phyloP scores from a whole-genome alignment of 2,113 vertebrate species.

The Sinocyclocheilus grahami region DNA sequence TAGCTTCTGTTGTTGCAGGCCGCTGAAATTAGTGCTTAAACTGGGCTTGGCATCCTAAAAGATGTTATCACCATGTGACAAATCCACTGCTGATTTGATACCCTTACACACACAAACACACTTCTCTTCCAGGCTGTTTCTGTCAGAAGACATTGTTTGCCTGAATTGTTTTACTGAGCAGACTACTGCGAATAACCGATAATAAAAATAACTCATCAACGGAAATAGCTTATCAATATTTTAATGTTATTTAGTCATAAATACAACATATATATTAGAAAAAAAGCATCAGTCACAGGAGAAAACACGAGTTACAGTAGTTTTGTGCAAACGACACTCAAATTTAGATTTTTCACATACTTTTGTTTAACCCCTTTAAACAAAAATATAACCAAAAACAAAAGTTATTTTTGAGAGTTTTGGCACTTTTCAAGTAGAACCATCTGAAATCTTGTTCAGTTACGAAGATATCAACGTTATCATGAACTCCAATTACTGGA shows the following conservation, averaged over 20 bases:
- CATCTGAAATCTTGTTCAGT: conserved; percentile 52
- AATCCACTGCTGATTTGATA: conserved; percentile 44
- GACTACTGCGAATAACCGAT: background rate
- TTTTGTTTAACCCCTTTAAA: conserved; percentile 73
- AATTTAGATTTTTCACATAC: conserved; percentile 63
- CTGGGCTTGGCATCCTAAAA: conserved; percentile 53
- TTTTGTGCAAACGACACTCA: conserved; percentile 82
- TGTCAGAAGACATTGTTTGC: background rate
- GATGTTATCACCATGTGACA: conserved; percentile 58
- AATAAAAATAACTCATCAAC: background rate
- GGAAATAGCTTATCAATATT: conserved; percentile 68
- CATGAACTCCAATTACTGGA: conserved; percentile 36
- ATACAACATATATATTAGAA: conserved; percentile 83
- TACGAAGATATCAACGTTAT: conserved; percentile 37
- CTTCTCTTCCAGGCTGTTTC: conserved; percentile 2
- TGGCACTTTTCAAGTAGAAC: conserved; percentile 82
- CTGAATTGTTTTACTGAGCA: background rate
- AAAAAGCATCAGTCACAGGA: conserved; percentile 93
- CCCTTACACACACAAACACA: conserved; percentile 47
- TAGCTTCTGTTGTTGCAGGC: conserved; percentile 15
- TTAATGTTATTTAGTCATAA: conserved; percentile 89
- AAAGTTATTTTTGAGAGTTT: conserved; percentile 76
- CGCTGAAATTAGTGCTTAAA: conserved; percentile 41
- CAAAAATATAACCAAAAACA: conserved; percentile 68
- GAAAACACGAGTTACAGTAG: conserved; percentile 96